Evolutionary conservation across 2,113 vertebrate species (phyloP).

Genomic region (Lepidothrix coronata): DNA sequence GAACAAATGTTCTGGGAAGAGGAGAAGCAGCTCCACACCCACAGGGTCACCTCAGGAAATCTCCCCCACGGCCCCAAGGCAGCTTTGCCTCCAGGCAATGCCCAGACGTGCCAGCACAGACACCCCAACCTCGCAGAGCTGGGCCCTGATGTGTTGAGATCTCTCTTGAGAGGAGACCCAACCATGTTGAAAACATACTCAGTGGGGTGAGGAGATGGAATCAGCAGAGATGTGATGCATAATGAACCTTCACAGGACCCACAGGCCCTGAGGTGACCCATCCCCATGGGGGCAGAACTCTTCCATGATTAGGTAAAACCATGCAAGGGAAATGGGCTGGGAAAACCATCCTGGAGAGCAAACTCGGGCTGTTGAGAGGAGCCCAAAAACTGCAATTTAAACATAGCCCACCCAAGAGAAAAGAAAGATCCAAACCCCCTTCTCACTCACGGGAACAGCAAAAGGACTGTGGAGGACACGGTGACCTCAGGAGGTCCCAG

Average conservation of each 20-base stretch:
- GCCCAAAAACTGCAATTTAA: not conserved
- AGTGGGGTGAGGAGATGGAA: not conserved
- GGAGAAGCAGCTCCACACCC: not conserved
- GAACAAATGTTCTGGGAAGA: not conserved
- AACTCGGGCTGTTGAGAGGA: not conserved
- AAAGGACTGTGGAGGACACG: not conserved
- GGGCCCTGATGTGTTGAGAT: not conserved
- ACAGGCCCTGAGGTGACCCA: not conserved
- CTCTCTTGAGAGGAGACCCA: not conserved
- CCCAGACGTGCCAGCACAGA: fast-evolving
- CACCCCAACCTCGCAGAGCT: not conserved
- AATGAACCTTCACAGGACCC: not conserved
- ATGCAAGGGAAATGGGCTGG: not conserved
- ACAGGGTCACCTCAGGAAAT: not conserved
- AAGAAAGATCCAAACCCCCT: not conserved
- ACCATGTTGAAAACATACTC: not conserved
- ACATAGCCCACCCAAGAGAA: fast-evolving
- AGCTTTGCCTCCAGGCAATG: not conserved
- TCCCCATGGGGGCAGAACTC: not conserved
- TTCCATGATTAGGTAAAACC: not conserved
- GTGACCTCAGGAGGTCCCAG: not conserved
- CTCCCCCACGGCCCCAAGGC: not conserved
- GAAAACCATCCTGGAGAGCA: not conserved
- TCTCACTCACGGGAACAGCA: fast-evolving
- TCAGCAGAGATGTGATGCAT: not conserved